These are phyloP conservation scores for Ifrita kowaldi DNA, from an alignment of 2,113 vertebrate species.

Conservation along the genomic window DNA sequence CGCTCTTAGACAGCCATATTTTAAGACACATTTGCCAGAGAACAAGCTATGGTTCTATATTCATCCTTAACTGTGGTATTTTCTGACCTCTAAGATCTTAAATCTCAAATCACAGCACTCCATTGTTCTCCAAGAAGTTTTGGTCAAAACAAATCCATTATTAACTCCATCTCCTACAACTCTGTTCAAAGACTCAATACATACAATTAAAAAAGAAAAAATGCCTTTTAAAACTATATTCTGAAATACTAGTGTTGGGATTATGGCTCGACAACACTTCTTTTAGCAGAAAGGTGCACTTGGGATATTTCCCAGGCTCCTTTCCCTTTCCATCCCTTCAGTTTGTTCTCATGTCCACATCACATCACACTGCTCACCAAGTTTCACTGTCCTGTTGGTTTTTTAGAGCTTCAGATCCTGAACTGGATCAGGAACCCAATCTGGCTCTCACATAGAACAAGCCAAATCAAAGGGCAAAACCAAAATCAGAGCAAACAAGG, in stretches of 20 bases:
- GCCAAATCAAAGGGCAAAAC: neutral
- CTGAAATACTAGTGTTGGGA: neutral
- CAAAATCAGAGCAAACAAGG: neutral
- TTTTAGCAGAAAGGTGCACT: neutral
- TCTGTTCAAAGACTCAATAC: neutral
- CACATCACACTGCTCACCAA: neutral
- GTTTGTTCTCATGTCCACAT: fast-evolving
- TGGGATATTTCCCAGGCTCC: neutral
- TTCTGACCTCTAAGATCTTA: neutral
- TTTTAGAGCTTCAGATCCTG: neutral
- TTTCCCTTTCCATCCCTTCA: neutral
- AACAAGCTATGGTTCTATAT: neutral
- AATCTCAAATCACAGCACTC: neutral
- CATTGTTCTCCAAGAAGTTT: neutral
- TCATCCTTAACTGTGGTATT: neutral
- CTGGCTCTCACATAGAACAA: neutral
- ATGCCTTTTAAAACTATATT: neutral
- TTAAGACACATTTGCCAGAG: neutral
- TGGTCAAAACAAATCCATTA: neutral
- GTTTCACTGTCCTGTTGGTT: neutral
- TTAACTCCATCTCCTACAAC: neutral
- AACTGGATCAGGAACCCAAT: neutral
- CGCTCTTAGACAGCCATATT: neutral
- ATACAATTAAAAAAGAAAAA: neutral
- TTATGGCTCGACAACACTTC: fast-evolving